phyloP scores from a whole-genome alignment of 2,113 vertebrate genomes.

The Ia io region DNA sequence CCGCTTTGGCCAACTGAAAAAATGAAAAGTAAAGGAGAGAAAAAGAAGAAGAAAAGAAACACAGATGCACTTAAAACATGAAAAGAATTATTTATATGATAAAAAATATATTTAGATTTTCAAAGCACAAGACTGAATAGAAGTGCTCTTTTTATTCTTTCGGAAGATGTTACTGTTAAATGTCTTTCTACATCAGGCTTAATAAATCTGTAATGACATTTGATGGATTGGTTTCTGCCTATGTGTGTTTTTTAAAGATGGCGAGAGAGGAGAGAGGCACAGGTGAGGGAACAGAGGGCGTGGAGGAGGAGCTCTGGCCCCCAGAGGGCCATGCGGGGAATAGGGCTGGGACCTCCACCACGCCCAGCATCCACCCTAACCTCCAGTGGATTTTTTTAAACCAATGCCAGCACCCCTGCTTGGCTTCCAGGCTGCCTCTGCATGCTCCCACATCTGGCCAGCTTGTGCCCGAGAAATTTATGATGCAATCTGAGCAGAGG shows the following conservation, averaged over 20 bases:
- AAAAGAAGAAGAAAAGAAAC: constrained; percentile 48
- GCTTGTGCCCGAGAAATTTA: constrained; percentile 65
- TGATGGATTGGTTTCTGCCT: constrained; percentile 87
- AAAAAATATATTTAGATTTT: constrained; percentile 92
- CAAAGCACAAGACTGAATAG: constrained; percentile 89
- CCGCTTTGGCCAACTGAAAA: constrained; percentile 82
- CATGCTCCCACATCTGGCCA: constrained; percentile 33
- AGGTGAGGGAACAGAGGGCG: rapidly evolving
- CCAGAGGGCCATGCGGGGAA: constrained; percentile 1
- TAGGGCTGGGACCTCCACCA: not conserved
- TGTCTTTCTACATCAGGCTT: constrained; percentile 90
- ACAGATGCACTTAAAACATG: constrained; percentile 89
- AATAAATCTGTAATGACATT: constrained; percentile 91
- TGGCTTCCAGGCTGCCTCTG: constrained; percentile 20
- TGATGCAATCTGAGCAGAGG: constrained; percentile 67
- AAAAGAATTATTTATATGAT: constrained; percentile 92
- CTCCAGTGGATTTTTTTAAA: not conserved
- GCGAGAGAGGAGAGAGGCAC: not conserved
- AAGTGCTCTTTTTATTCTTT: constrained; percentile 89
- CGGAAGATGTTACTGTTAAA: constrained; percentile 88
- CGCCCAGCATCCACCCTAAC: not conserved
- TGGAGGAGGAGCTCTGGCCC: constrained; percentile 34
- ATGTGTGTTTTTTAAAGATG: constrained; percentile 64
- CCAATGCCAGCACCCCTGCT: not conserved
- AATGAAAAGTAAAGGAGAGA: constrained; percentile 75